phyloP scores from a whole-genome alignment of 2,113 vertebrate species.

The Saiga tatarica region DNA sequence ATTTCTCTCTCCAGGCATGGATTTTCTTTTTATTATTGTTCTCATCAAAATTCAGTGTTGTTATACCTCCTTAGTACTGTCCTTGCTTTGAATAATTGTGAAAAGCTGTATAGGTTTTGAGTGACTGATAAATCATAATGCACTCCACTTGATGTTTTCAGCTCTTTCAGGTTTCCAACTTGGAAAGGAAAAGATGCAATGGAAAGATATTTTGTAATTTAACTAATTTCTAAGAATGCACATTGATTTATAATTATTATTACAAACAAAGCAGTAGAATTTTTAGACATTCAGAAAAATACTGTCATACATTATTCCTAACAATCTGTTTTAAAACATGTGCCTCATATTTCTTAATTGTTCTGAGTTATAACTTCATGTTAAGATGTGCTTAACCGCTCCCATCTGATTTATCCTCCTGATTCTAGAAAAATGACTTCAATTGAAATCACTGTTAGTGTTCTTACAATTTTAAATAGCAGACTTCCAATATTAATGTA shows the following conservation, averaged over 20 bases:
- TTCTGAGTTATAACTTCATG: neutral
- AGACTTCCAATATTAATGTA: conserved; percentile 38
- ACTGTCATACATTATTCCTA: neutral
- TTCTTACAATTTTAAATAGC: conserved; percentile 9
- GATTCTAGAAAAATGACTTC: neutral
- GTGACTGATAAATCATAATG: neutral
- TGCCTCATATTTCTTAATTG: neutral
- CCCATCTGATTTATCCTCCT: neutral
- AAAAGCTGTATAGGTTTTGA: neutral
- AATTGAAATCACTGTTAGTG: neutral
- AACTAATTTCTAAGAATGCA: neutral
- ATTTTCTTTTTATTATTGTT: neutral
- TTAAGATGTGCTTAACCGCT: neutral
- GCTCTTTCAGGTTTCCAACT: neutral
- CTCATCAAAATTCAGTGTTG: neutral
- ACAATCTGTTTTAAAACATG: neutral
- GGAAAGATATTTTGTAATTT: neutral
- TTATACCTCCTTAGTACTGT: neutral
- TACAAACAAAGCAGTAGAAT: neutral
- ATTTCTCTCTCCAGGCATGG: neutral
- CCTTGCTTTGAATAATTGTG: neutral
- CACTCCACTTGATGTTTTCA: neutral
- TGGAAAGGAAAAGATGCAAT: neutral
- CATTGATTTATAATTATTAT: neutral
- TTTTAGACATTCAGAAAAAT: conserved; percentile 21